These are phyloP conservation scores for Rattus rattus DNA, from an alignment of 2,113 vertebrate species.

Conservation along the genomic window DNA sequence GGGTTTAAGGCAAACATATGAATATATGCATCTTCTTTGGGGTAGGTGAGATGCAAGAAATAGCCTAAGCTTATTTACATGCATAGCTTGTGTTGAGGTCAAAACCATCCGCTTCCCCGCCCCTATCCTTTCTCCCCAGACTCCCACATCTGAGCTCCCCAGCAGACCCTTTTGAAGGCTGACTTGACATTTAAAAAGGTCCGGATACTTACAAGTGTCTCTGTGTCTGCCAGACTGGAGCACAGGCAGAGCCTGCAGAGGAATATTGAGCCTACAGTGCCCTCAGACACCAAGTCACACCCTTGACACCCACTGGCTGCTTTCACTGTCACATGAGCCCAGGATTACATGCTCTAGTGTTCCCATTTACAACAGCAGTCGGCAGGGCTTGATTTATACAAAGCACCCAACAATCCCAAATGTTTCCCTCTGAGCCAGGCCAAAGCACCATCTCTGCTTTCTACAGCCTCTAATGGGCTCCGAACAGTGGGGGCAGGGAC, in stretches of 20 bases:
- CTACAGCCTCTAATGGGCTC: not conserved
- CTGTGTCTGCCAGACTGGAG: not conserved
- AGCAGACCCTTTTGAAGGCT: not conserved
- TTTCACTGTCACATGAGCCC: not conserved
- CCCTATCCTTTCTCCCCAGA: not conserved
- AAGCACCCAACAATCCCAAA: not conserved
- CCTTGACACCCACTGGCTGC: not conserved
- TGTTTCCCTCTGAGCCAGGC: not conserved
- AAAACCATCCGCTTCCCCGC: not conserved
- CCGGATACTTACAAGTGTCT: not conserved
- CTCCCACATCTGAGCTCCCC: not conserved
- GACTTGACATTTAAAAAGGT: not conserved
- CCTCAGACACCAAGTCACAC: not conserved
- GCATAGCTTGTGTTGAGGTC: not conserved
- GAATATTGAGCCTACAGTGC: not conserved
- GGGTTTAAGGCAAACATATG: not conserved
- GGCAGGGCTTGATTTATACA: not conserved
- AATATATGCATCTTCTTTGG: not conserved
- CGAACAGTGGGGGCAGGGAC: too few species aligned
- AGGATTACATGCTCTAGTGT: not conserved
- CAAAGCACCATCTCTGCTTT: not conserved
- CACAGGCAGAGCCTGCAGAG: not conserved
- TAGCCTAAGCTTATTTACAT: not conserved
- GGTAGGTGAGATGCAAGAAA: not conserved
- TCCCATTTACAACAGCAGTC: not conserved